These are phyloP conservation scores for Aquila chrysaetos DNA, from an alignment of 2,797 vertebrate species.

Conservation along the genomic window DNA sequence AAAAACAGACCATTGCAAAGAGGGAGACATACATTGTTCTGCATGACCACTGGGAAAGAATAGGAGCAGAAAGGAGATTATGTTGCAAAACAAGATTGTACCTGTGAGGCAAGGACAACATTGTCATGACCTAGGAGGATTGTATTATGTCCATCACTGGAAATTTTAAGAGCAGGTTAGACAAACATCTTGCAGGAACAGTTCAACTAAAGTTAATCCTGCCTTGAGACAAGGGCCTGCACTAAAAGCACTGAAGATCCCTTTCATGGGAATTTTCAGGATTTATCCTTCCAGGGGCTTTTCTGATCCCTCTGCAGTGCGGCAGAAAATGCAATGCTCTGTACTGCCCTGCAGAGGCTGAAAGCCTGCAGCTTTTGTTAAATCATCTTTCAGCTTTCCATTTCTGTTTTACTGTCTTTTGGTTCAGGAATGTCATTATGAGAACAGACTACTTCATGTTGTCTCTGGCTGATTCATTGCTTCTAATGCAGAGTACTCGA, in stretches of 20 bases:
- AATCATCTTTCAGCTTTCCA: background rate
- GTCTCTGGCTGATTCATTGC: background rate
- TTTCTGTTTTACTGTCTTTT: background rate
- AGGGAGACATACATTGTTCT: background rate
- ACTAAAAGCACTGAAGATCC: background rate
- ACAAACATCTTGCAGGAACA: background rate
- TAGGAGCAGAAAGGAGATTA: background rate
- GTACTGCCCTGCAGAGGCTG: background rate
- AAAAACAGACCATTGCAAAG: background rate
- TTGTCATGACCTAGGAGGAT: background rate
- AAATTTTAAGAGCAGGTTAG: background rate
- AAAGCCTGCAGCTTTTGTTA: background rate
- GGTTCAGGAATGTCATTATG: background rate
- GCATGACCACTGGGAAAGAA: background rate
- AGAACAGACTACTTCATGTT: background rate
- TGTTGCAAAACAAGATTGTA: background rate
- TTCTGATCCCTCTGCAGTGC: background rate
- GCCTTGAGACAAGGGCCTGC: background rate
- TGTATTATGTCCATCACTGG: background rate
- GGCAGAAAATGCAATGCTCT: background rate
- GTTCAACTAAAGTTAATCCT: background rate
- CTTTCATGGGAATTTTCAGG: background rate
- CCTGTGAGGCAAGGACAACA: background rate
- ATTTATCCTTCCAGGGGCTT: background rate
- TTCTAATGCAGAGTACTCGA: accelerated